These are phyloP conservation scores for Cynopterus sphinx DNA, from an alignment of 2,797 vertebrate species.

Conservation along the genomic window DNA sequence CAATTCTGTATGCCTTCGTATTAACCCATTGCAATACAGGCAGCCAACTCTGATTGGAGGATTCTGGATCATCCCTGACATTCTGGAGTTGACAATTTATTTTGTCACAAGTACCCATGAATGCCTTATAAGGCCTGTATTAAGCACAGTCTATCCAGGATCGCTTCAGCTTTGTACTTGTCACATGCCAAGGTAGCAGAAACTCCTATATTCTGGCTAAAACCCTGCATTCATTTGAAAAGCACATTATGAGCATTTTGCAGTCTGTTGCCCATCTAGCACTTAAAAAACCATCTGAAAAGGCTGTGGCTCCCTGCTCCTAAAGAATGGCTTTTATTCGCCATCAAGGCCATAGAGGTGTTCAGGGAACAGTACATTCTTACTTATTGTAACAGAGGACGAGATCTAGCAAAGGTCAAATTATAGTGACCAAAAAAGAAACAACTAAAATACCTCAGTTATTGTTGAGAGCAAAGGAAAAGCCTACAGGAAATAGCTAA, in stretches of 20 bases:
- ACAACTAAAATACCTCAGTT: slow-evolving; percentile 89
- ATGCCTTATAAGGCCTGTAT: slow-evolving; percentile 90
- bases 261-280: slow-evolving; percentile 88
- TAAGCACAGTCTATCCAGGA: slow-evolving; percentile 89
- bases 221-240: slow-evolving; percentile 88
- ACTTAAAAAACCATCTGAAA: slow-evolving; percentile 88
- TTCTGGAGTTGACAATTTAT: slow-evolving; percentile 93
- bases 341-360: slow-evolving; percentile 88
- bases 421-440: slow-evolving; percentile 91
- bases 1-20: slow-evolving; percentile 88
- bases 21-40: slow-evolving; percentile 88
- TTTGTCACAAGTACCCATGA: slow-evolving; percentile 90
- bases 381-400: slow-evolving; percentile 91
- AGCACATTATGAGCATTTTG: slow-evolving; percentile 89
- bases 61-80: slow-evolving; percentile 92
- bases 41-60: slow-evolving; percentile 87
- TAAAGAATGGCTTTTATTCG: slow-evolving; percentile 91
- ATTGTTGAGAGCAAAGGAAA: slow-evolving; percentile 91
- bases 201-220: slow-evolving; percentile 87
- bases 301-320: slow-evolving; percentile 20
- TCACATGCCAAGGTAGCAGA: slow-evolving; percentile 78
- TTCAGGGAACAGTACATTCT: slow-evolving; percentile 91
- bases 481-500: slow-evolving; percentile 91
- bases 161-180: slow-evolving; percentile 88
- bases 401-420: slow-evolving; percentile 92